Evolutionary conservation across 2,113 vertebrate species (phyloP), one percentile per base, ranked within the genome.

Genomic region (Thymallus thymallus): DNA sequence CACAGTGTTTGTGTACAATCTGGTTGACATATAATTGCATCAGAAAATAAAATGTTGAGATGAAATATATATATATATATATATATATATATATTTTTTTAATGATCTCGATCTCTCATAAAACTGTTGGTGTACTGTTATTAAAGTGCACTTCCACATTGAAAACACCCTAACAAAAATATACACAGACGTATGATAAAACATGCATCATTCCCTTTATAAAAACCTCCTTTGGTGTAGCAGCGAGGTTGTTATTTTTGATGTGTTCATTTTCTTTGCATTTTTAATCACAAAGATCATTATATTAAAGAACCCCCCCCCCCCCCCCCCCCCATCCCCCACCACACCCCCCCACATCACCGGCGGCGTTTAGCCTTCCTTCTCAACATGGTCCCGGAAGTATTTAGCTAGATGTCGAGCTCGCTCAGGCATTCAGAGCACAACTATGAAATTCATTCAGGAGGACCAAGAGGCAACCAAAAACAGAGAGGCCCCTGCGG

Each of bases 231-330:
- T 60, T 76, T 65, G 60, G 73, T 81, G 66, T 71, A 73, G 35
- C 45, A 12, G 66, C 74, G 72, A 62, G 71, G 35, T 72, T 3
- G 62, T 74, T 86, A 84, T 73, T 81, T 79, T 76, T 80, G 68
- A 84, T 75, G 62, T 71, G 68, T 80, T 87, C 12, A 72, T 80
- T 79, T 69, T 58, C 65, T 71, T 75, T 75, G 62, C 60, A 76
- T 82, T 78, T 73, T 79, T 76, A 84, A 88, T 81, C 69, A 80
- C 48, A 4, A 0, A 2, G 48, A 72, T 63, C 6, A 56, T 73
- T 71, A 14, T 4, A 3, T 74, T 73, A 79, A 66, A 71, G n/a
- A 77, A 73, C 46, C 22, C 29, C 51, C 76, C 32, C 13, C 64
- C 51, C 56, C 46, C 22, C 29, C 51, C 76, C 32, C 13, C 64